These are phyloP conservation scores for Bactericera cockerelli DNA, from an alignment of 1,140 invertebrate genomes.

Conservation along the genomic window DNA sequence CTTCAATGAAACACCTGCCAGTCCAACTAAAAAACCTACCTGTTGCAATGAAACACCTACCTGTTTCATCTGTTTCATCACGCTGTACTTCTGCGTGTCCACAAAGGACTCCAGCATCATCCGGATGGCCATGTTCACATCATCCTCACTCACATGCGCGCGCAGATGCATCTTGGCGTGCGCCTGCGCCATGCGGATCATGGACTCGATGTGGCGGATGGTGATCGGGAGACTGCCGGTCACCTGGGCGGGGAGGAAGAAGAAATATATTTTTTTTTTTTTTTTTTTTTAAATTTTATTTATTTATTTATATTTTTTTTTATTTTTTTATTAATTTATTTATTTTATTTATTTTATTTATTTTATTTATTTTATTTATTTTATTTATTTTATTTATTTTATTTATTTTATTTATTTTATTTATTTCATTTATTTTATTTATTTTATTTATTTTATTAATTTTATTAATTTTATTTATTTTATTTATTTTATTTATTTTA, in stretches of 20 bases:
- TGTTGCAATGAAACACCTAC: constrained; percentile 33
- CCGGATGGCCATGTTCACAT: constrained; percentile 92
- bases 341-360: no score
- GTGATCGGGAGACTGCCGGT: constrained; percentile 97
- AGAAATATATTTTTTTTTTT: constrained; percentile 18
- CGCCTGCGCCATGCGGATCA: constrained; percentile 93
- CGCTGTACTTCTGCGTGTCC: constrained; percentile 94
- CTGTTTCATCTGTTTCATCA: constrained; percentile 90
- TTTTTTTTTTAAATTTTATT: no score
- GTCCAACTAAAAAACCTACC: constrained; percentile 25
- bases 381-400: no score
- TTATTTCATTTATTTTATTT: no score
- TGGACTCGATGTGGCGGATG: constrained; percentile 95
- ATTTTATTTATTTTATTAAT: no score
- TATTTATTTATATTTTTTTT: no score
- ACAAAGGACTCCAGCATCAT: constrained; percentile 98
- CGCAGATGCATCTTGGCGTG: constrained; percentile 91
- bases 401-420: no score
- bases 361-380: no score
- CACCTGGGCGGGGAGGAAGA: constrained; percentile 38
- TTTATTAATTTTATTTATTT: no score
- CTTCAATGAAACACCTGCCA: constrained; percentile 45
- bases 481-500: no score
- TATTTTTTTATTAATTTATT: no score
- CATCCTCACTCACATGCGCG: constrained; percentile 83